phyloP scores from a whole-genome alignment of 2,888 invertebrate genomes.

The Phragmatobia fuliginosa region DNA sequence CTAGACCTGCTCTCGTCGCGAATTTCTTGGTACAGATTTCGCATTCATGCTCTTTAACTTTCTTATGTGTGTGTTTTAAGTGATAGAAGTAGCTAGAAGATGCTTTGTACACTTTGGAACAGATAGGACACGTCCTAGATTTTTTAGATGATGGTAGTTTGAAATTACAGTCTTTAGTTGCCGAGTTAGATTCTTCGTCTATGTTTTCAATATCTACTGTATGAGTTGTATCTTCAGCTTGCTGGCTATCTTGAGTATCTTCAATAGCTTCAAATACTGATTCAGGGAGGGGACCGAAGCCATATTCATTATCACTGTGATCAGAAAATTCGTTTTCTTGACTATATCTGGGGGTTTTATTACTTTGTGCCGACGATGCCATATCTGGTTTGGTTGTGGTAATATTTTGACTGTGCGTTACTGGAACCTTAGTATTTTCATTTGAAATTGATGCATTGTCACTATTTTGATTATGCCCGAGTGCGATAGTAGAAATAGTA shows the following conservation, averaged over 20 bases:
- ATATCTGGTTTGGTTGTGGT: background rate
- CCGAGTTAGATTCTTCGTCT: conserved; percentile 12
- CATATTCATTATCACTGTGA: conserved; percentile 62
- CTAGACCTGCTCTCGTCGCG: conserved; percentile 74
- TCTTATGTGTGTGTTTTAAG: conserved; percentile 79
- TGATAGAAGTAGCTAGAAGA: conserved; percentile 84
- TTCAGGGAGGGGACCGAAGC: conserved; percentile 64
- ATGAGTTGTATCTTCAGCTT: conserved; percentile 15
- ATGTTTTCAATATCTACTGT: conserved; percentile 9
- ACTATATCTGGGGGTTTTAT: background rate
- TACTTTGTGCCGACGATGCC: background rate
- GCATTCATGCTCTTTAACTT: conserved; percentile 78
- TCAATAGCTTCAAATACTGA: conserved; percentile 72
- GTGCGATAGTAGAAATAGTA: background rate
- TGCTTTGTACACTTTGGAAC: conserved; percentile 79
- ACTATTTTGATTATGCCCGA: background rate
- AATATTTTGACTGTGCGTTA: conserved; percentile 2
- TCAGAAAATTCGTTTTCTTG: conserved; percentile 63
- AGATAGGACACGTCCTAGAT: conserved; percentile 77
- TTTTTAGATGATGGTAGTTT: conserved; percentile 32
- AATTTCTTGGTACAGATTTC: conserved; percentile 80
- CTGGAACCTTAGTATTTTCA: background rate
- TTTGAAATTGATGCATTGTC: background rate
- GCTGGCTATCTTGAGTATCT: conserved; percentile 62
- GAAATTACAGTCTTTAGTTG: background rate